Evolutionary conservation across 2,113 vertebrate genomes (phyloP), one percentile per base, ranked within the genome.

Genomic region (Indri indri): DNA sequence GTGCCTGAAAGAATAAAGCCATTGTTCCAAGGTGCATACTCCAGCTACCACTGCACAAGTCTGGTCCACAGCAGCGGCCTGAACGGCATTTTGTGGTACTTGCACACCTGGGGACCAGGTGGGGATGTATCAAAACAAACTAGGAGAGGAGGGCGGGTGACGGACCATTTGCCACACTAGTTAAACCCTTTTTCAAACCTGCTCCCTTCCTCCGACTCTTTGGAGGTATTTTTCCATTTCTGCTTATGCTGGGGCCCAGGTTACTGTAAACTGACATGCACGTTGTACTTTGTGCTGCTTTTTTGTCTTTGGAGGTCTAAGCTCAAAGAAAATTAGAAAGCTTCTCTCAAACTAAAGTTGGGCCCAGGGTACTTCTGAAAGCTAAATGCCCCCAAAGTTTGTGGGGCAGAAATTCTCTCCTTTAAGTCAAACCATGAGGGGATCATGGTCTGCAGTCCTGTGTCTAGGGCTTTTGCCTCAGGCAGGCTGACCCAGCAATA

Each of bases 91-190:
- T 37, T 95, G 95, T 70, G 96, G 90, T 86, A 95, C 95, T 68
- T 17, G 27, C 89, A 94, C 95, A 97, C 97, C 97, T 97, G 98
- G 97, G 83, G 74, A 92, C 95, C 97, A 97, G 97, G 97, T 97
- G 97, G 79, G 74, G 83, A 92, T 95, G 96, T 82, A 93, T 82
- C 95, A 81, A 97, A 97, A 97, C 95, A 97, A 96, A 97, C 76
- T 13, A 77, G 45, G 59, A 80, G 96, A 87, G 59, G 65, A 81
- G 95, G 90, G 80, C 12, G 30, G 89, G 68, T 85, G 95, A 97
- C 3, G 59, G 97, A 34, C 87, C 94, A 97, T 97, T 98, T 97
- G 94, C 94, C 90, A 94, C 77, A 40, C 68, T 87, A 87, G 79
- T 82, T 90, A 95, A 85, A 87, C 37, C 50, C 81, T 71, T 70